Percentiles rank a stretch among this genome's conserved stretches.
Evolutionary conservation across 2,888 invertebrate genomes (phyloP).

Genomic region (Cephus runcator): DNA sequence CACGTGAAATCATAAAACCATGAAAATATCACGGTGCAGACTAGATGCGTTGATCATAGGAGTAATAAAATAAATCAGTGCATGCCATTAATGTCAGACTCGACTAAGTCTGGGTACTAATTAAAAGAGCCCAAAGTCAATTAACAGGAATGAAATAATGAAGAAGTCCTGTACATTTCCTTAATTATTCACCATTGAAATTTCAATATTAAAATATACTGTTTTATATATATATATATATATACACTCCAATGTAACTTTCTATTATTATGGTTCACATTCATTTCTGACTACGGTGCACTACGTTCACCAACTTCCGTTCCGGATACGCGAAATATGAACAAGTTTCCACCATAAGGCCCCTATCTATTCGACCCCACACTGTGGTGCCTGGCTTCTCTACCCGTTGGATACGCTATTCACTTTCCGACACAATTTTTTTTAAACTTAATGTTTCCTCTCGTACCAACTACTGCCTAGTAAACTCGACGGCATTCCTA

Average conservation of each 20-base stretch:
- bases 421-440: conserved; percentile 6
- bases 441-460: conserved; percentile 25
- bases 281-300: conserved; percentile 12
- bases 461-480: neutral
- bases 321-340: conserved; percentile 21
- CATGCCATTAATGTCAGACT: neutral
- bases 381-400: neutral
- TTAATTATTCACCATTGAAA: neutral
- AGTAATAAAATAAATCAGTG: neutral
- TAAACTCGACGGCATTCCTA: neutral
- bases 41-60: neutral
- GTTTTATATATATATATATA: neutral
- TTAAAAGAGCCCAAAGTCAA: neutral
- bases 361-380: neutral
- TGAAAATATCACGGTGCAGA: neutral
- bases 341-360: conserved; percentile 10
- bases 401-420: conserved; percentile 7
- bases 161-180: neutral
- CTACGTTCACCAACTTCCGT: conserved; percentile 19
- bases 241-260: neutral
- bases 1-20: neutral
- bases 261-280: conserved; percentile 14
- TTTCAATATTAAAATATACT: neutral
- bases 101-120: neutral
- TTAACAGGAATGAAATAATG: neutral